Percentiles rank a stretch among this genome's conserved stretches.
Conservation (phyloP, 2,888 invertebrate genomes). For the Margaritifera margaritifera region DNA sequence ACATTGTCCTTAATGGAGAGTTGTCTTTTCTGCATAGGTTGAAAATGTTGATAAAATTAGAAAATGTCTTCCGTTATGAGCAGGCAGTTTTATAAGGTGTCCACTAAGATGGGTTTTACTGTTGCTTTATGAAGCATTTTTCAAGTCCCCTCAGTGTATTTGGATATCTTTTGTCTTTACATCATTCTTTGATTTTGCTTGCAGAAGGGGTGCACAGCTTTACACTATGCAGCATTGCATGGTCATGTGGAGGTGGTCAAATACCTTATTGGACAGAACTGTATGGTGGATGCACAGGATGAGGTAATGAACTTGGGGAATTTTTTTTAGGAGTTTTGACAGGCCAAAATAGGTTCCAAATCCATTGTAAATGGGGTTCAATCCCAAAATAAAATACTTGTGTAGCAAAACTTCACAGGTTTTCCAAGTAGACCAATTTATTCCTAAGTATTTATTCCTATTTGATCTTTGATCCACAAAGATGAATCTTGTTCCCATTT, state of each 20-base stretch:
- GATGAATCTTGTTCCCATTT: too few relatives aligned
- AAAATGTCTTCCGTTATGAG: background rate
- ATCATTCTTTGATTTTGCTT: conserved; percentile 18
- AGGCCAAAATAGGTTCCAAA: too few relatives aligned
- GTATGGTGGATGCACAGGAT: conserved; percentile 75
- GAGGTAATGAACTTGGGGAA: conserved; percentile 72
- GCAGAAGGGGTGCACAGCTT: conserved; percentile 75
- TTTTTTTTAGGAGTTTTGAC: too few relatives aligned
- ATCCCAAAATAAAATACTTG: too few relatives aligned
- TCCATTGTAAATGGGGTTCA: too few relatives aligned
- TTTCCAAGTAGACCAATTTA: too few relatives aligned
- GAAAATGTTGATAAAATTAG: too few relatives aligned
- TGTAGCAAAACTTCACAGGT: too few relatives aligned
- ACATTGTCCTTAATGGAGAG: too few relatives aligned
- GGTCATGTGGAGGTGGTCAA: conserved; percentile 76
- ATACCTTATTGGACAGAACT: conserved; percentile 74
- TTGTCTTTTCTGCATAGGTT: too few relatives aligned
- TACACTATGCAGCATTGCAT: conserved; percentile 77
- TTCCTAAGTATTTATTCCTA: too few relatives aligned
- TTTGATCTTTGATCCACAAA: too few relatives aligned
- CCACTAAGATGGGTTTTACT: background rate
- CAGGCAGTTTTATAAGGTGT: background rate
- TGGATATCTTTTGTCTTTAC: background rate
- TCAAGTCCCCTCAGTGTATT: background rate
- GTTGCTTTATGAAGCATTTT: background rate